A percentile compares a stretch with the other conserved stretches of the same genome.
Evolutionary conservation across 1,140 invertebrate species (phyloP).

Genomic region (Saxidomus purpurata): DNA sequence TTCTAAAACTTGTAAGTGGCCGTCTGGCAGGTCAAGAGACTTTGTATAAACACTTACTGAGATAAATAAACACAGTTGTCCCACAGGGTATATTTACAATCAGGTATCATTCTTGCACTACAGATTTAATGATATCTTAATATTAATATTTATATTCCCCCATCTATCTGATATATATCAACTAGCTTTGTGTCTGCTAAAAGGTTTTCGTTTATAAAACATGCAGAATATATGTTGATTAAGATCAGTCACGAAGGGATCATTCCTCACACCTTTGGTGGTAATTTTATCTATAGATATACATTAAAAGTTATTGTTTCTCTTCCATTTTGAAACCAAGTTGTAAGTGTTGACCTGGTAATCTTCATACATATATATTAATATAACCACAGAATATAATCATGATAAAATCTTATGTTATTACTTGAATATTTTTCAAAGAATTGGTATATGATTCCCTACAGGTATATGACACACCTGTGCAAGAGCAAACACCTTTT

Average conservation of each 20-base stretch:
- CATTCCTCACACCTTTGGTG: neutral
- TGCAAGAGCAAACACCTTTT: no score
- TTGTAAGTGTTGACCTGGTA: no score
- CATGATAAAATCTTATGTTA: no score
- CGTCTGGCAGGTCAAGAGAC: conserved; percentile 27
- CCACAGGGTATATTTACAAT: conserved; percentile 19
- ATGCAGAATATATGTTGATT: neutral
- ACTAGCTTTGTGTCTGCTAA: neutral
- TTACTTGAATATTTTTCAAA: no score
- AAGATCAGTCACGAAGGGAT: neutral
- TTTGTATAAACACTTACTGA: conserved; percentile 1
- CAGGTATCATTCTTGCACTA: conserved; percentile 18
- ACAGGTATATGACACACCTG: no score
- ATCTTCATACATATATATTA: no score
- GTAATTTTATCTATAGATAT: neutral
- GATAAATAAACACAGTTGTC: neutral
- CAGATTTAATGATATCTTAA: conserved; percentile 23
- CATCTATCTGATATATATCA: conserved; percentile 9
- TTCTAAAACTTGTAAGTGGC: conserved; percentile 19
- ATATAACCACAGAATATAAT: no score
- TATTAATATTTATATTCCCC: conserved; percentile 22
- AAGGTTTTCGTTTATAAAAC: neutral
- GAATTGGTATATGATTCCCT: no score
- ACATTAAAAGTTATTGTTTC: neutral
- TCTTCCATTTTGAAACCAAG: neutral